Base-by-base conservation (phyloP, 2,888 invertebrate species). In the Ormia ochracea region DNA sequence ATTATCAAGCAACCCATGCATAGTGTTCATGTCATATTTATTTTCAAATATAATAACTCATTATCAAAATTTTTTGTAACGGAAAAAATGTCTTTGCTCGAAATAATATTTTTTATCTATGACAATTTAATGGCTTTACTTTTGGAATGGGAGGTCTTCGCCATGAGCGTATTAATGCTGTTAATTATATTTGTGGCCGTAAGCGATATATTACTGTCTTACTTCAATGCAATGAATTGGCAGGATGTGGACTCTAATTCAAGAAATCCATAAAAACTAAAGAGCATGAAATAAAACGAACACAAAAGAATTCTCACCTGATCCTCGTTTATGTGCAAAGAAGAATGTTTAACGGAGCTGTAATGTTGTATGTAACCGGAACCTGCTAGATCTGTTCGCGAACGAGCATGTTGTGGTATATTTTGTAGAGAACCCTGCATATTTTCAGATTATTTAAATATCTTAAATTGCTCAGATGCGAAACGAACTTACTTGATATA, bases 401-500 rank as follows among this genome's bases (percentile, higher is more conserved):
- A 91, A 84, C 91, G 90, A 19, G 82, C 80, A 81, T 90, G 91
- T 85, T 91, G 91, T 10, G 89, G 88, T 61, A 92, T 90, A 76
- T 93, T 90, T 83, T 91, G 91, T 4, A 91, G 89, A 84, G 92
- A 91, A 82, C 93, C 90, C 88, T 81, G 38, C 19, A 52, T 26
- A 14, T 9, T 19, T 21, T 31, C 33, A 0, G 3, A 6, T 7
- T 6, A 23, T 6, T 48, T 4, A 21, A n/a, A 21, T 50, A 14
- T 28, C 28, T 28, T n/a, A 0, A 50, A 9, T 7, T 28, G 17
- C n/a, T 1, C 7, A 3, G 59, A 28, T n/a, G 26, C 14, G 14
- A 31, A 54, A 10, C 17, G 4, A 4, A 68, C 68, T 95, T 82
- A 96, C 96, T 87, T 95, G 94, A 88, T 97, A 98, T 85, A 98